A percentile compares a stretch with the other conserved stretches of the same genome.
Conservation (phyloP, 2,888 invertebrate genomes). For the Microctonus aethiopoides region DNA sequence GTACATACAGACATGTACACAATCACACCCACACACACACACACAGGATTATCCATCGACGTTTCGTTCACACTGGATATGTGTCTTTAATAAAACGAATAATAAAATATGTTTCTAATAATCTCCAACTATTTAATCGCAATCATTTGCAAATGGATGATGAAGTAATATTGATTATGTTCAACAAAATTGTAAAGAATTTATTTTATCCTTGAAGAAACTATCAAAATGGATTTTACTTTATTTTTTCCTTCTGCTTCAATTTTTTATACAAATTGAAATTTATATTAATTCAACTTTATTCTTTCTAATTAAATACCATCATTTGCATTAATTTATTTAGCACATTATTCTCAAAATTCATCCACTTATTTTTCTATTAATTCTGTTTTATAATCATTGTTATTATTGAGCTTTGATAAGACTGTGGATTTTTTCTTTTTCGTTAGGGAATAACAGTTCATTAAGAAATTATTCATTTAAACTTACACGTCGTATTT, state of each 20-base stretch:
- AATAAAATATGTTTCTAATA: neutral
- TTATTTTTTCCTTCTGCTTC: neutral
- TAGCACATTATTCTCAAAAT: no score
- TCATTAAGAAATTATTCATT: neutral
- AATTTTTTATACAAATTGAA: neutral
- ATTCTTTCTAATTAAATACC: neutral
- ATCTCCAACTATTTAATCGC: neutral
- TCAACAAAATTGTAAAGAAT: neutral
- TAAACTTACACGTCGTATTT: neutral
- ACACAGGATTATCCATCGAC: neutral
- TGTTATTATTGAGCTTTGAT: neutral
- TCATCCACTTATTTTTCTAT: no score
- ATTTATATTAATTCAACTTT: neutral
- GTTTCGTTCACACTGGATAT: neutral
- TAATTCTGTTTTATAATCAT: no score
- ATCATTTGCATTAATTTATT: neutral
- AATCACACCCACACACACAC: neutral
- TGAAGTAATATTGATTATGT: neutral
- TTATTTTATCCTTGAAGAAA: neutral
- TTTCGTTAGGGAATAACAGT: neutral
- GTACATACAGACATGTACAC: constrained; percentile 2
- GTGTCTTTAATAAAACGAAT: neutral
- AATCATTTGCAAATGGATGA: neutral
- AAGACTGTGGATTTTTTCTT: neutral
- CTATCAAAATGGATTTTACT: neutral